These are phyloP conservation scores for Rhorus exstirpatorius DNA, from an alignment of 2,888 invertebrate genomes.

Conservation along the genomic window DNA sequence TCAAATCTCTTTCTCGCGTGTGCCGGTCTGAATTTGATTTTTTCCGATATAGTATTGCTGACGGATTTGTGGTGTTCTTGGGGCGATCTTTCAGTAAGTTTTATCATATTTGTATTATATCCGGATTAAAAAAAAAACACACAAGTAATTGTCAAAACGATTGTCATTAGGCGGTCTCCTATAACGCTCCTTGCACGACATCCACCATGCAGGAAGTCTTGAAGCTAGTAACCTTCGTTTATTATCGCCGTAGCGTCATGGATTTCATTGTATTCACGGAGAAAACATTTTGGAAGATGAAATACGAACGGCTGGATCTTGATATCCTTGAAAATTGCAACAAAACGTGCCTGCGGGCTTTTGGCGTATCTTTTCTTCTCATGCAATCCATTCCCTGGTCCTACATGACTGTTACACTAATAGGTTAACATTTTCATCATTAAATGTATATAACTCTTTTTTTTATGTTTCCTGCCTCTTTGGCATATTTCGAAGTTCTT, in stretches of 20 bases:
- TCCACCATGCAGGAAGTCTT: slow-evolving; percentile 66
- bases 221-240: slow-evolving; percentile 70
- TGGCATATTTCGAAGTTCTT: no score
- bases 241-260: slow-evolving; percentile 69
- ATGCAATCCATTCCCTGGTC: slow-evolving; percentile 71
- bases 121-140: no score
- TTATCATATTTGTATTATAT: no score
- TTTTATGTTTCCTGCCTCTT: no score
- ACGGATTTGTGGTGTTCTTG: no score
- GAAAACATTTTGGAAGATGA: slow-evolving; percentile 71
- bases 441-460: no score
- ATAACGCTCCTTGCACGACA: slow-evolving; percentile 69
- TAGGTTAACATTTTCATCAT: slow-evolving; percentile 68
- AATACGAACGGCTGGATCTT: slow-evolving; percentile 67
- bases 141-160: neutral
- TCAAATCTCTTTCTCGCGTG: no score
- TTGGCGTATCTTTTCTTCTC: neutral
- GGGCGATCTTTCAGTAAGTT: no score
- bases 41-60: no score
- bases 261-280: slow-evolving; percentile 73
- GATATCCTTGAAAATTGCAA: slow-evolving; percentile 70
- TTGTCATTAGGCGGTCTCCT: slow-evolving; percentile 62
- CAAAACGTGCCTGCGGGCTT: slow-evolving; percentile 18
- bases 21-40: no score
- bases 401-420: slow-evolving; percentile 72